phyloP scores from a whole-genome alignment of 2,888 invertebrate species.

The Lasioglossum leucozonium region DNA sequence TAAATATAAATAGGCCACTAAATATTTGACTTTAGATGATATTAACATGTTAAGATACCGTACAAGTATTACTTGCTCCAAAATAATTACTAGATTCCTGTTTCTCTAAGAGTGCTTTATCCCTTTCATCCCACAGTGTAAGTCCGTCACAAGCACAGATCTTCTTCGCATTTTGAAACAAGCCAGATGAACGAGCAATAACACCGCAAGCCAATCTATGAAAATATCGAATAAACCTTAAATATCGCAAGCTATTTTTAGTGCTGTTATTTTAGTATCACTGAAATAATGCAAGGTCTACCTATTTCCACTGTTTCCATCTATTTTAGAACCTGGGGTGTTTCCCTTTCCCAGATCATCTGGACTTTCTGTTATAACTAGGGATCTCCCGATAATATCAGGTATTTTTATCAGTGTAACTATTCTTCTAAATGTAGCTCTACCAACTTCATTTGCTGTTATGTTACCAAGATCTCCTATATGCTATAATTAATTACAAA shows the following conservation, averaged over 20 bases:
- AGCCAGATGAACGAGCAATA: constrained; percentile 94
- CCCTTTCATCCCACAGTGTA: constrained; percentile 94
- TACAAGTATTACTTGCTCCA: constrained; percentile 57
- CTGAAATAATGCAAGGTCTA: constrained; percentile 72
- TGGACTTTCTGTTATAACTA: constrained; percentile 88
- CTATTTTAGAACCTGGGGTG: constrained; percentile 85
- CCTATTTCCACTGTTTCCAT: constrained; percentile 89
- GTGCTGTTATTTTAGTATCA: not conserved
- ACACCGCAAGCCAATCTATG: constrained; percentile 93
- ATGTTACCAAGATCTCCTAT: constrained; percentile 90
- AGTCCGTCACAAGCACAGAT: constrained; percentile 96
- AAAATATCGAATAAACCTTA: constrained; percentile 34
- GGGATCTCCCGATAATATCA: constrained; percentile 91
- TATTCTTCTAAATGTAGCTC: constrained; percentile 88
- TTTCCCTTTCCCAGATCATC: constrained; percentile 88
- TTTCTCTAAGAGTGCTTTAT: constrained; percentile 86
- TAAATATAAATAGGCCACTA: not conserved
- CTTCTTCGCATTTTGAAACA: constrained; percentile 94
- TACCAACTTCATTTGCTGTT: constrained; percentile 87
- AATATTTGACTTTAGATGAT: not conserved
- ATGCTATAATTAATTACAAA: constrained; percentile 80
- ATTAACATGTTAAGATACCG: constrained; percentile 42
- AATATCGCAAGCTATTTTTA: not conserved
- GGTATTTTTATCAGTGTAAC: constrained; percentile 88
- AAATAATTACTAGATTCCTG: constrained; percentile 36